Conservation (phyloP, 1,140 invertebrate genomes). For the Drosophila jambulina region DNA sequence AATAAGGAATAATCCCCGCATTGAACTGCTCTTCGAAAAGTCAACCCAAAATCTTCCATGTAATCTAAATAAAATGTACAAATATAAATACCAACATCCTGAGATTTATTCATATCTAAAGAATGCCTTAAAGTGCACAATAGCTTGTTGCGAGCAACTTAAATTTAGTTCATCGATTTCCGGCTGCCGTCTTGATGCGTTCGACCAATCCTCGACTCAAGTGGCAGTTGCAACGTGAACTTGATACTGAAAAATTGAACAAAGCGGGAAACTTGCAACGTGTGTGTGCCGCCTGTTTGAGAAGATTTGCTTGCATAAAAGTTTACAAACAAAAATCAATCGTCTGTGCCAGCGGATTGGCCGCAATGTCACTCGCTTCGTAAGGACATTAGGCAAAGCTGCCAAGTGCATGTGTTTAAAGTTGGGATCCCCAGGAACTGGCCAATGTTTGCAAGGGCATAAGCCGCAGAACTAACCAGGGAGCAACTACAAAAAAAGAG, state of each 20-base stretch:
- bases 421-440: constrained; percentile 28
- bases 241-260: constrained; percentile 61
- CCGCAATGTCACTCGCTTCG: constrained; percentile 19
- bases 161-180: constrained; percentile 25
- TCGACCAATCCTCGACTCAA: constrained; percentile 48
- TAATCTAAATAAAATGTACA: not conserved
- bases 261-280: constrained; percentile 37
- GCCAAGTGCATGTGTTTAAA: constrained; percentile 23
- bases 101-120: not conserved
- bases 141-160: constrained; percentile 6
- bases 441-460: constrained; percentile 6
- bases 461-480: constrained; percentile 24
- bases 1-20: too few species aligned
- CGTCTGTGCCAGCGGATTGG: constrained; percentile 18
- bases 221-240: constrained; percentile 62
- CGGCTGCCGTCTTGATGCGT: constrained; percentile 19
- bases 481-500: not conserved
- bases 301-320: constrained; percentile 71
- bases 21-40: too few species aligned
- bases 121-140: constrained; percentile 17
- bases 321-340: constrained; percentile 76
- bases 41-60: too few species aligned
- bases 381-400: constrained; percentile 16
- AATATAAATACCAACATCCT: not conserved
- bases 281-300: constrained; percentile 20